phyloP scores from a whole-genome alignment of 2,797 vertebrate genomes.

The Enteromius paludinosus region DNA sequence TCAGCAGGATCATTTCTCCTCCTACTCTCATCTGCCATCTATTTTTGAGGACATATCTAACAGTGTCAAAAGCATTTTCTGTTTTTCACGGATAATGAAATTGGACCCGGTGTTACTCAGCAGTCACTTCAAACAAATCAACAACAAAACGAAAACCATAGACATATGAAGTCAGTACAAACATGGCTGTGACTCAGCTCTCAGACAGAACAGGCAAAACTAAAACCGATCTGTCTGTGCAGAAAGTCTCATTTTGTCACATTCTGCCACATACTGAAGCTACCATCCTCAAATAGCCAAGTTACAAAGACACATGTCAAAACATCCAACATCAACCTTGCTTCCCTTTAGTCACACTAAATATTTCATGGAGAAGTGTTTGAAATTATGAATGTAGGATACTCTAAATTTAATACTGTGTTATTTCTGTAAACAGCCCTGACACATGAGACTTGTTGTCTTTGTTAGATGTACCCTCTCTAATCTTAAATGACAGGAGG shows the following conservation, averaged over 20 bases:
- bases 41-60: constrained; percentile 23
- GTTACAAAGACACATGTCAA: constrained; percentile 54
- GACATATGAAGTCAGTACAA: constrained; percentile 42
- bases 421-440: constrained; percentile 51
- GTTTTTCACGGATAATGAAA: constrained; percentile 26
- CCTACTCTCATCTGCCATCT: not conserved
- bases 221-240: constrained; percentile 28
- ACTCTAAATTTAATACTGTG: constrained; percentile 46
- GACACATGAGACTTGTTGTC: constrained; percentile 34
- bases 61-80: constrained; percentile 30
- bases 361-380: constrained; percentile 54
- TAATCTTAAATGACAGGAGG: constrained; percentile 41
- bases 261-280: constrained; percentile 17
- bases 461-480: constrained; percentile 32
- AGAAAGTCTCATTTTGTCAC: constrained; percentile 30
- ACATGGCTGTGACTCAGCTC: constrained; percentile 36
- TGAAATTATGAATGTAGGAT: constrained; percentile 35
- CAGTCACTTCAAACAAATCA: constrained; percentile 50
- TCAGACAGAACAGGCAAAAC: constrained; percentile 38
- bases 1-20: not conserved
- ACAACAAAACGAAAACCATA: constrained; percentile 28
- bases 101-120: constrained; percentile 34
- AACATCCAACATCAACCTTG: constrained; percentile 55
- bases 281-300: constrained; percentile 44
- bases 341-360: constrained; percentile 55